These are phyloP conservation scores for Chelonia mydas DNA, from an alignment of 2,797 vertebrate genomes.

Conservation along the genomic window DNA sequence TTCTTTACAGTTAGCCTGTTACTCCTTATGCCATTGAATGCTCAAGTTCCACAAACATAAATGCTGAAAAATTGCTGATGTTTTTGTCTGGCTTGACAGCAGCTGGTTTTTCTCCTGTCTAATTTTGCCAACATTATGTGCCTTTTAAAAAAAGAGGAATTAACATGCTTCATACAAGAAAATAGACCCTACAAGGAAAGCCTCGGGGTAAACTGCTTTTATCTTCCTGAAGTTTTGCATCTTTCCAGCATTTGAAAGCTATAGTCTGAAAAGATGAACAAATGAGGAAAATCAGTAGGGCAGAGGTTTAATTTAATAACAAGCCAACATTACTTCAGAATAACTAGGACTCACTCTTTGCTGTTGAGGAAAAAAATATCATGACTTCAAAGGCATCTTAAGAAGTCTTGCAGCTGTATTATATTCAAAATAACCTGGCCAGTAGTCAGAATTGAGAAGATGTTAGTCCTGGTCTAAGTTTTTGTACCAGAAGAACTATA, in stretches of 20 bases:
- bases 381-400: conserved; percentile 1
- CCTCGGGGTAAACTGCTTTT: background rate
- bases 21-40: background rate
- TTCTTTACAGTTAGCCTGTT: background rate
- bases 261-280: background rate
- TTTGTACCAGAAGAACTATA: background rate
- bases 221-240: background rate
- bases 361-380: conserved; percentile 17
- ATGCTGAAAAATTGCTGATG: background rate
- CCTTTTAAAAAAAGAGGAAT: background rate
- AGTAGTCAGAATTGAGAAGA: background rate
- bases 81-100: background rate
- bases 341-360: background rate
- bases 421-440: background rate
- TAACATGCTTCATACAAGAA: background rate
- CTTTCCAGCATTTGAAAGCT: background rate
- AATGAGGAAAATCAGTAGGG: background rate
- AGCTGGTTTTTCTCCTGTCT: background rate
- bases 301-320: background rate
- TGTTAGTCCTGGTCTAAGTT: background rate
- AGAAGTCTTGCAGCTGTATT: background rate
- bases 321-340: conserved; percentile 11
- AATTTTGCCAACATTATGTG: background rate
- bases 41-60: background rate
- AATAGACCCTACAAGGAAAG: background rate